Base-by-base conservation (phyloP, 2,113 vertebrate species). In the Microcebus ravelobensis region DNA sequence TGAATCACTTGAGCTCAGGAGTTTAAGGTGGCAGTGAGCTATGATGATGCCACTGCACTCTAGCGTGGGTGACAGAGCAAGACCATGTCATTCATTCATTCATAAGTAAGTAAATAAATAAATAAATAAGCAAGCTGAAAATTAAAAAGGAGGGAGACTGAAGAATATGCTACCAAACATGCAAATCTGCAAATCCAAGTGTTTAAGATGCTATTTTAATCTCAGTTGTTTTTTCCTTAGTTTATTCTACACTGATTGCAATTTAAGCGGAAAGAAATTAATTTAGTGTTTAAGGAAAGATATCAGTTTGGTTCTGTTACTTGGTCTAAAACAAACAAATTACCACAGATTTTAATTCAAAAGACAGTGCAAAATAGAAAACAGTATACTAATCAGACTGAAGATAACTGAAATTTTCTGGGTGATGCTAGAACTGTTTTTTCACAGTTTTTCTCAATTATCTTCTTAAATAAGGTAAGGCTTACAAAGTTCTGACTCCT, bases 331-430 rank as follows among this genome's bases (percentile, higher is more conserved):
- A 55, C 7, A 71, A 65, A 92, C 3, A 90, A 94, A 91, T 71
- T 85, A 81, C 8, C 74, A 80, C 42, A 92, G 21, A 90, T 42
- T 97, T 92, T 88, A 96, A 88, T 94, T 84, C n/a, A 97, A 67
- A 94, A 87, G 15, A 71, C 48, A 94, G 39, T 71, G 39, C 25
- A 92, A 83, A 81, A 13, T 77, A 96, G 50, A 95, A 86, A 76
- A 91, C 23, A 59, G 12, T 67, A 9, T 67, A 9, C 12, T 76
- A 90, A 34, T 76, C 48, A 48, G 48, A 27, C 1, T 61, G 59
- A 61, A 61, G 59, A 61, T 61, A 61, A 61, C 11, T 68, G 12
- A 85, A 82, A 83, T 57, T 71, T 94, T 70, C 79, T 79, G 50
- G n/a, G 27, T 61, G 23, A 76, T 74, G 36, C 14, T 89, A 29